These are phyloP conservation scores for Fregata magnificens DNA, from an alignment of 2,113 vertebrate genomes.

Conservation along the genomic window DNA sequence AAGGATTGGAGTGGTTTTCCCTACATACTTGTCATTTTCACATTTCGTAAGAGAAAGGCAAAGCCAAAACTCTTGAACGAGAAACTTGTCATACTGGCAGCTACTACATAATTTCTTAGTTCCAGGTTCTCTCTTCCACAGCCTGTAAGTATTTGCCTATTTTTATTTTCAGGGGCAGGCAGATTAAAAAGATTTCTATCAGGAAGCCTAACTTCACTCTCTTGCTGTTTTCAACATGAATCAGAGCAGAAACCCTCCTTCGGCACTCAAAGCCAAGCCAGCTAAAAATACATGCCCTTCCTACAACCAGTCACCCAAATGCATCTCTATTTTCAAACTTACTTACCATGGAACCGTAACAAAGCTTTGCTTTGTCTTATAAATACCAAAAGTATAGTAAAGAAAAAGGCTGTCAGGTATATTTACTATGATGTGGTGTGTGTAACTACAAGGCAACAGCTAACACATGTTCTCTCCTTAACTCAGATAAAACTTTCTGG, in stretches of 20 bases:
- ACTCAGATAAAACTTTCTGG: background rate
- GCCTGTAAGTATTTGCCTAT: background rate
- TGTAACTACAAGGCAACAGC: background rate
- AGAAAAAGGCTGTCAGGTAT: background rate
- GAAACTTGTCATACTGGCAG: background rate
- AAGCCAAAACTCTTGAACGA: background rate
- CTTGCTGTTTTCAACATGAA: background rate
- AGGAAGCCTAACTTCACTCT: background rate
- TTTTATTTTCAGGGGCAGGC: background rate
- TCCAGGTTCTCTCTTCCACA: background rate
- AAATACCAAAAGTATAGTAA: background rate
- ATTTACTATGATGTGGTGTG: background rate
- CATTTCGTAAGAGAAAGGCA: background rate
- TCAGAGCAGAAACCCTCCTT: background rate
- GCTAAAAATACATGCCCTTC: conserved; percentile 8
- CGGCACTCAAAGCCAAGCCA: background rate
- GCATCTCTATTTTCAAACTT: background rate
- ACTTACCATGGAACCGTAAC: background rate
- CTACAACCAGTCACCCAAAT: background rate
- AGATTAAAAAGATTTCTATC: background rate
- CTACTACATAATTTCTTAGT: background rate
- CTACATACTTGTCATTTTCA: background rate
- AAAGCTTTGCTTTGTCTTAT: background rate
- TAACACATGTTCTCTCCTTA: background rate
- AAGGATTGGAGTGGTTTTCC: background rate